A percentile compares a stretch with the other conserved stretches of the same genome.
Conservation (phyloP, 2,113 vertebrate species). For the Oreotrochilus melanogaster region DNA sequence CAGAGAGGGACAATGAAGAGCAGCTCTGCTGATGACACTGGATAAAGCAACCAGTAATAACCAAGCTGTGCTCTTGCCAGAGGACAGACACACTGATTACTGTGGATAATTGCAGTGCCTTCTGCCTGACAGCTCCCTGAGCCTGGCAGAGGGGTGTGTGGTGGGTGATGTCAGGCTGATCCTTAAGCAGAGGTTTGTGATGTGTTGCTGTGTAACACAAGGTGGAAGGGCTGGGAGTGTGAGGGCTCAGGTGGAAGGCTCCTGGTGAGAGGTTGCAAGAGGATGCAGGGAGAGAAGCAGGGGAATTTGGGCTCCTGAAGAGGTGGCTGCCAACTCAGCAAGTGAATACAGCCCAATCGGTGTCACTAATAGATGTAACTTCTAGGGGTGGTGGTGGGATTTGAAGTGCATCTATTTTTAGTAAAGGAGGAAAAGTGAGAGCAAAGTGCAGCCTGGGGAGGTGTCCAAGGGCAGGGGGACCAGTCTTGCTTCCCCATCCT, state of each 20-base stretch:
- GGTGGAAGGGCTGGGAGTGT: fast-evolving
- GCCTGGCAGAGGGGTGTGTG: not conserved
- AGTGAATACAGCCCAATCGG: not conserved
- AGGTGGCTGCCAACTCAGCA: not conserved
- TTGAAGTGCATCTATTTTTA: not conserved
- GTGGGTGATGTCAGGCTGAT: not conserved
- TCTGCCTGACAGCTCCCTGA: not conserved
- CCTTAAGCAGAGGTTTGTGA: fast-evolving
- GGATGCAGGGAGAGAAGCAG: not conserved
- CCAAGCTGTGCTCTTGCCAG: not conserved
- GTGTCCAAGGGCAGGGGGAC: not conserved
- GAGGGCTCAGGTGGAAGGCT: fast-evolving
- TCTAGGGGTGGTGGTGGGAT: not conserved
- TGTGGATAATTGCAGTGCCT: not conserved
- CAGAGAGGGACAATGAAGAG: not conserved
- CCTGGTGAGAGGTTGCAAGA: not conserved
- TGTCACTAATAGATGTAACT: not conserved
- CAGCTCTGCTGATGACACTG: not conserved
- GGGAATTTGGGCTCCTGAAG: not conserved
- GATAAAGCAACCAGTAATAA: not conserved
- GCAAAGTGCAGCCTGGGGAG: not conserved
- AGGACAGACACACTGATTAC: not conserved
- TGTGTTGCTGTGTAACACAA: not conserved
- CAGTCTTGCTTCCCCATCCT: fast-evolving
- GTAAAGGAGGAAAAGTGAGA: not conserved